Evolutionary conservation across 2,888 invertebrate genomes (phyloP).

Genomic region (Tethea ocularis): DNA sequence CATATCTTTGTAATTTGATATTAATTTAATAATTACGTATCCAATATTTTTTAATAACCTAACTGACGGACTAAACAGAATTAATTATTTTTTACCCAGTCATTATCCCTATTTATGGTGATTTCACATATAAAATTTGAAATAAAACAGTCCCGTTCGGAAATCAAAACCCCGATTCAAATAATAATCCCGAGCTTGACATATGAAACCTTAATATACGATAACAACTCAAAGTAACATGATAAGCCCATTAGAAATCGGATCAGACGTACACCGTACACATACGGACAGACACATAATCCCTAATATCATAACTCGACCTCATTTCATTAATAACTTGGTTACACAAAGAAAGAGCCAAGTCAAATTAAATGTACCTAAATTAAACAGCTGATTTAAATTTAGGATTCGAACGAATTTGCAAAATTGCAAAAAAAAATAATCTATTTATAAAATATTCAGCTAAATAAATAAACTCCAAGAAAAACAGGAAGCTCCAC

Average conservation of each 20-base stretch:
- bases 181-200: conserved; percentile 16
- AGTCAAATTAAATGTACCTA: conserved; percentile 7
- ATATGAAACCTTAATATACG: conserved; percentile 26
- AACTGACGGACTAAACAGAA: no score
- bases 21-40: no score
- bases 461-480: neutral
- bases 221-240: conserved; percentile 46
- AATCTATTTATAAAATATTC: neutral
- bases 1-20: no score
- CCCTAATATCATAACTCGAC: conserved; percentile 23
- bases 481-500: neutral
- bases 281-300: conserved; percentile 20
- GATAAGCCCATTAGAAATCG: conserved; percentile 55
- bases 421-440: neutral
- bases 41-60: no score
- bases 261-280: conserved; percentile 36
- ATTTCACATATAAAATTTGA: neutral
- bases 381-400: neutral
- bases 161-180: conserved; percentile 22
- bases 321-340: conserved; percentile 24
- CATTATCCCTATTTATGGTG: no score
- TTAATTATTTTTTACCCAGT: no score
- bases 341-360: conserved; percentile 23
- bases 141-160: neutral
- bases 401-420: neutral